Evolutionary conservation across 2,888 invertebrate species (phyloP).

Genomic region (Griposia aprilina): DNA sequence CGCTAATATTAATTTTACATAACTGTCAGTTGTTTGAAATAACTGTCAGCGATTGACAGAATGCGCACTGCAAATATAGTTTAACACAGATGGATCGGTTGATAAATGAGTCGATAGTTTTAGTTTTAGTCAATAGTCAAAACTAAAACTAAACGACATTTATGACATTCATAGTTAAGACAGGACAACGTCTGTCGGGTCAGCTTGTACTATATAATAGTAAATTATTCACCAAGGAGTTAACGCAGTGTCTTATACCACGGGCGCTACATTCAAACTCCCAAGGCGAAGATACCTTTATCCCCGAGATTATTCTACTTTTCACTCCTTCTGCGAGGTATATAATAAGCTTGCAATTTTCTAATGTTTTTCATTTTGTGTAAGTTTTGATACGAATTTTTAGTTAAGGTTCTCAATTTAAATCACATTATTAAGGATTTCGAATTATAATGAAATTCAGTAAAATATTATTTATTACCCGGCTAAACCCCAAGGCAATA

Average conservation of each 20-base stretch:
- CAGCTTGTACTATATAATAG: neutral
- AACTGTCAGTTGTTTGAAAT: no score
- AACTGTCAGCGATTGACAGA: no score
- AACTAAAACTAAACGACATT: no score
- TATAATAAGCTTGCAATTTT: neutral
- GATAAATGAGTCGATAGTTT: no score
- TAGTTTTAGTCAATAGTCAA: no score
- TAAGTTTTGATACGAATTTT: neutral
- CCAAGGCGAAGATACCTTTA: neutral
- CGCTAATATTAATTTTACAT: no score
- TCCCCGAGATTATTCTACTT: neutral
- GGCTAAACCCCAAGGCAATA: neutral
- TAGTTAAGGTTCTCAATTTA: neutral
- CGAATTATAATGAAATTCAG: neutral
- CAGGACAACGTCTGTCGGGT: no score
- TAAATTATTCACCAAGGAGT: neutral
- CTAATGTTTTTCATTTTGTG: neutral
- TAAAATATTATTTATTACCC: neutral
- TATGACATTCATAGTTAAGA: no score
- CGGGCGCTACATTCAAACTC: neutral
- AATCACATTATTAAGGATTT: neutral
- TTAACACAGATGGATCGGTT: no score
- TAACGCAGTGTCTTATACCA: neutral
- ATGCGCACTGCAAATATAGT: no score
- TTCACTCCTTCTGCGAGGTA: neutral